Base-by-base conservation (phyloP, 1,140 invertebrate species). In the Acromyrmex echinatior region DNA sequence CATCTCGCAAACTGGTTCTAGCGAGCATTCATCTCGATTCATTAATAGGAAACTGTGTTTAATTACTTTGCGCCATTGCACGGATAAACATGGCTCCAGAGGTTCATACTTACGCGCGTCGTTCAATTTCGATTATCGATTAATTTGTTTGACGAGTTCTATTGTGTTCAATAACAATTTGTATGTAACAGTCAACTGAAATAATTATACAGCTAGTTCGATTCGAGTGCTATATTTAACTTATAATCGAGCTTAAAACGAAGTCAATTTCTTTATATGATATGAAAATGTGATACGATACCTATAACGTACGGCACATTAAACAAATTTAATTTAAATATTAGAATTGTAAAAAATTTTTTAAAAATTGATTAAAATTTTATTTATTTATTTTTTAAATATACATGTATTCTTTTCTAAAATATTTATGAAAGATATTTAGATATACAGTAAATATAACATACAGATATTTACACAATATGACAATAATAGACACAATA, bases 21-120 rank as follows among this genome's bases (percentile, higher is more conserved):
- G 79, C 84, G 58, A 39, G 6, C 6, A 39, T 51, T 77, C 63
- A 10, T 90, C 73, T 87, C 89, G 74, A 84, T 80, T 85, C 60
- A 78, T 90, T 89, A 87, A 90, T 66, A 51, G 65, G 49, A 45
- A 58, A 76, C 51, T 78, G 78, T 87, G 68, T 65, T 49, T 73
- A 53, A 21, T 86, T 53, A 86, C 35, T 49, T 89, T 84, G 71
- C 77, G n/a, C 28, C 12, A 65, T 10, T 25, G 49, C 31, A 18
- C 5, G 5, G 6, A 45, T 60, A 81, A 81, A 81, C 35, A 31
- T 58, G 16, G 18, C 35, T 56, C 12, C 4, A 16, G n/a, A 25
- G n/a, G 18, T 21, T 65, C 25, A 31, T n/a, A 73, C 35, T 18
- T 73, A 49, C 10, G 18, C 31, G 18, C 53, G 18, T 2, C 25